Base-by-base conservation (phyloP, 2,113 vertebrate species). In the Lamprotornis superbus region DNA sequence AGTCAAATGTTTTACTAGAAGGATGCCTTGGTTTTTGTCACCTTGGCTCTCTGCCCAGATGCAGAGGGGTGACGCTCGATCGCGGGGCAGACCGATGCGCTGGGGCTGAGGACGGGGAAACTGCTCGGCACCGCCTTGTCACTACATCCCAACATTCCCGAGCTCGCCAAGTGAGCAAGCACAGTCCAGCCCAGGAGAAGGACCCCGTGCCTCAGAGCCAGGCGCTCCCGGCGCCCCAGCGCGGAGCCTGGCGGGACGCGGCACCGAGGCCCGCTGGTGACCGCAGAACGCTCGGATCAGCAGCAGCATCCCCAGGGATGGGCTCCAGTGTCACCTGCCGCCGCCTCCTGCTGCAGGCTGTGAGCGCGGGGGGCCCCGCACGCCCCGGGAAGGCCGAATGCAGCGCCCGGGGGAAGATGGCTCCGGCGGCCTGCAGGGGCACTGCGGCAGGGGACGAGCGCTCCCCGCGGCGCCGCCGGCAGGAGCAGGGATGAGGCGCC, bases 61-160 rank as follows among this genome's bases (percentile, higher is more conserved):
- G 22, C 2, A 31, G n/a, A 27, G 2, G 0, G 21, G 24, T 4
- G 10, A 59, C 1, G 3, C 50, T 16, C 1, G 20, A 31, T 35
- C 1, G 1, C 28, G 15, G 53, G 28, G 25, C 31, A 7, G 30
- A 64, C 1, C 1, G 18, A 9, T 3, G 2, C 7, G 0, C 35
- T 0, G 9, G 50, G 24, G 21, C 15, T 33, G 68, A 31, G 30
- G n/a, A 16, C 1, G 0, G 15, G 19, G 8, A 35, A 37, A 14
- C 9, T 2, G 37, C 22, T 39, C 15, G 14, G 21, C 2, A 5
- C 3, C 7, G 5, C 23, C 18, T 23, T 5, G 11, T 1, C 65
- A 3, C 56, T 14, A 10, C 13, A 23, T 10, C 31, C 23, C 27
- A 14, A 25, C 30, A 42, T 4, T 27, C 47, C 11, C 68, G 7